Conservation (phyloP, 2,888 invertebrate genomes). For the Heliconius hortense region DNA sequence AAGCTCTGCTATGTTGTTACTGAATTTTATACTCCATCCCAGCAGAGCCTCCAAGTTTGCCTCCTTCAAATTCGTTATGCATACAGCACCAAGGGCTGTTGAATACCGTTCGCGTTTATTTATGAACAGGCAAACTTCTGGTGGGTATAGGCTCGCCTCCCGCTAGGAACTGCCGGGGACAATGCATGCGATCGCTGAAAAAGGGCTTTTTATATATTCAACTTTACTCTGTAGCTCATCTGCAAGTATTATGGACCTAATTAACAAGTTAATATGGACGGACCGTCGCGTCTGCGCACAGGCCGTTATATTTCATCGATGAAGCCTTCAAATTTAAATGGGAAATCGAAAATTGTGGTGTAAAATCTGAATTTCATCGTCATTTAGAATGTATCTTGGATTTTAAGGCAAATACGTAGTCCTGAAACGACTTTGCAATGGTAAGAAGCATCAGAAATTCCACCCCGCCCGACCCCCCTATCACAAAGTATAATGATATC, state of each 20-base stretch:
- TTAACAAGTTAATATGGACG: constrained; percentile 95
- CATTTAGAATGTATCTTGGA: constrained; percentile 63
- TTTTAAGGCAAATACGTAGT: constrained; percentile 57
- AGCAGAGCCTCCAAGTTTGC: constrained; percentile 83
- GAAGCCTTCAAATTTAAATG: constrained; percentile 44
- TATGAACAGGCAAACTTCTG: constrained; percentile 83
- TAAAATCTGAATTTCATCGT: constrained; percentile 46
- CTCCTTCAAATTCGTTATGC: constrained; percentile 84
- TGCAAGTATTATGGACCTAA: constrained; percentile 95
- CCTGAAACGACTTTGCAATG: constrained; percentile 75
- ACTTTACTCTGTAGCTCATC: constrained; percentile 88
- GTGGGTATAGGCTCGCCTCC: constrained; percentile 78
- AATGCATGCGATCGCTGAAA: constrained; percentile 82
- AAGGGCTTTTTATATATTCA: constrained; percentile 87
- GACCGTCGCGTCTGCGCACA: constrained; percentile 83
- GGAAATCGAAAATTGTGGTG: constrained; percentile 16
- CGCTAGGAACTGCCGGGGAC: constrained; percentile 54
- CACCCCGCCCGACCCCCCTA: constrained; percentile 80
- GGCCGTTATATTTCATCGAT: constrained; percentile 44
- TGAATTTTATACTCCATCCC: constrained; percentile 83
- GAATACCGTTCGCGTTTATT: constrained; percentile 83
- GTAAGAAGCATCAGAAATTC: constrained; percentile 82
- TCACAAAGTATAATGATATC: constrained; percentile 84
- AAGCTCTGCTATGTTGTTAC: constrained; percentile 82
- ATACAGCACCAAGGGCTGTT: constrained; percentile 84